These are phyloP conservation scores for Scylla paramamosain DNA, from an alignment of 1,140 invertebrate species.

Conservation along the genomic window DNA sequence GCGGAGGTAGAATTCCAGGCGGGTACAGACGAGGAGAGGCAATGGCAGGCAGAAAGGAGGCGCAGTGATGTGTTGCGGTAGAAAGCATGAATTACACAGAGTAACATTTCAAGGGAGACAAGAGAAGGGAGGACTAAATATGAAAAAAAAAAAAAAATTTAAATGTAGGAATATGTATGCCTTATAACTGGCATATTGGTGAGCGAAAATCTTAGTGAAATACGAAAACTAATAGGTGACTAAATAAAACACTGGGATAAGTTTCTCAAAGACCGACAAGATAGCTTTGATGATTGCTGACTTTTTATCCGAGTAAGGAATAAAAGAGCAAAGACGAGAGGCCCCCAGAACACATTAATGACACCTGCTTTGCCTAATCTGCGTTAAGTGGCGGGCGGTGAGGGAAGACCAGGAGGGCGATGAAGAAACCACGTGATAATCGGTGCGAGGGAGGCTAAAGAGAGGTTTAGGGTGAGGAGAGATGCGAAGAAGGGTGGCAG, in stretches of 20 bases:
- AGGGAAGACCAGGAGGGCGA: neutral
- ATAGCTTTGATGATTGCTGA: too few relatives aligned
- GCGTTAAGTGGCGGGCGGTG: neutral
- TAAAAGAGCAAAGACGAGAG: neutral
- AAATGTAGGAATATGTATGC: neutral
- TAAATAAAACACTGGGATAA: too few relatives aligned
- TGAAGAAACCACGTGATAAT: neutral
- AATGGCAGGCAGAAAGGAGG: neutral
- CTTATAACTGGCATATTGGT: neutral
- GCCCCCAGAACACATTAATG: neutral
- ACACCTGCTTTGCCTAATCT: slow-evolving; percentile 1
- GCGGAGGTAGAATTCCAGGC: too few relatives aligned
- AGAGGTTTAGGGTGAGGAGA: neutral
- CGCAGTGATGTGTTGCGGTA: neutral
- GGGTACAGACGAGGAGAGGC: neutral
- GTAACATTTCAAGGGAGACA: neutral
- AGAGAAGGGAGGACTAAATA: neutral
- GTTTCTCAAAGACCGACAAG: too few relatives aligned
- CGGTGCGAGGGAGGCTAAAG: neutral
- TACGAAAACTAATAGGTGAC: neutral
- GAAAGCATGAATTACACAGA: neutral
- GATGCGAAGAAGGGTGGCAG: neutral
- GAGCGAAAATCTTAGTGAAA: neutral
- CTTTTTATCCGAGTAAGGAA: too few relatives aligned
- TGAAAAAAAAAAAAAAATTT: neutral